A percentile compares a stretch with the other conserved stretches of the same genome.
Evolutionary conservation across 2,113 vertebrate genomes (phyloP).

Genomic region (Pedionomus torquatus): DNA sequence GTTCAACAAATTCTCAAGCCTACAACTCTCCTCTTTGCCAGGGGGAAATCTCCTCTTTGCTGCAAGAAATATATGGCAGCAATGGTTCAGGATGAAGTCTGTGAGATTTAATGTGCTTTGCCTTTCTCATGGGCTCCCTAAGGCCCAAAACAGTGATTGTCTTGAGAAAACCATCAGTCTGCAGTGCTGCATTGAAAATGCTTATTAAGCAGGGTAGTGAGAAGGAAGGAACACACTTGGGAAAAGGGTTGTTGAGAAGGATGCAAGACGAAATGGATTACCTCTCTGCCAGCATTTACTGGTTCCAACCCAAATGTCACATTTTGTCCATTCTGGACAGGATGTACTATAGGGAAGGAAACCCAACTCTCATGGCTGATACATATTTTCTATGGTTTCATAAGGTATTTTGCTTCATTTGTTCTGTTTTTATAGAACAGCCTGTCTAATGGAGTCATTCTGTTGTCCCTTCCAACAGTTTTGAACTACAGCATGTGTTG

Average conservation of each 20-base stretch:
- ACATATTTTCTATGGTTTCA: neutral
- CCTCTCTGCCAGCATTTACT: neutral
- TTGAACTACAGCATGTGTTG: constrained; percentile 54
- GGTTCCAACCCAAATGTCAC: neutral
- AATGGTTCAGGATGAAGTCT: neutral
- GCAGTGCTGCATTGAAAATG: neutral
- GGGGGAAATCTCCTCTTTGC: neutral
- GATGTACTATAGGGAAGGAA: neutral
- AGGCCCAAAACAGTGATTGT: neutral
- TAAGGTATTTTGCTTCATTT: constrained; percentile 9
- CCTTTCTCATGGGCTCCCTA: neutral
- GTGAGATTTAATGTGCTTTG: neutral
- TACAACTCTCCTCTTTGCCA: neutral
- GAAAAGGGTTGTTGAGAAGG: neutral
- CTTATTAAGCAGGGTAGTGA: neutral
- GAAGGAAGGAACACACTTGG: neutral
- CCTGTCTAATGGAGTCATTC: neutral
- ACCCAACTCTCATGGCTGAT: neutral
- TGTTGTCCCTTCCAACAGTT: constrained; percentile 20
- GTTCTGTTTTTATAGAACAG: neutral
- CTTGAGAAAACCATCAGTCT: neutral
- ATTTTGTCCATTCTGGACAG: neutral
- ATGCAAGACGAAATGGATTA: neutral
- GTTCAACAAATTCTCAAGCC: neutral
- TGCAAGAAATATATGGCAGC: neutral